A percentile compares a stretch with the other conserved stretches of the same genome.
Conservation (phyloP, 2,888 invertebrate genomes). For the Drosophila mayaguana region DNA sequence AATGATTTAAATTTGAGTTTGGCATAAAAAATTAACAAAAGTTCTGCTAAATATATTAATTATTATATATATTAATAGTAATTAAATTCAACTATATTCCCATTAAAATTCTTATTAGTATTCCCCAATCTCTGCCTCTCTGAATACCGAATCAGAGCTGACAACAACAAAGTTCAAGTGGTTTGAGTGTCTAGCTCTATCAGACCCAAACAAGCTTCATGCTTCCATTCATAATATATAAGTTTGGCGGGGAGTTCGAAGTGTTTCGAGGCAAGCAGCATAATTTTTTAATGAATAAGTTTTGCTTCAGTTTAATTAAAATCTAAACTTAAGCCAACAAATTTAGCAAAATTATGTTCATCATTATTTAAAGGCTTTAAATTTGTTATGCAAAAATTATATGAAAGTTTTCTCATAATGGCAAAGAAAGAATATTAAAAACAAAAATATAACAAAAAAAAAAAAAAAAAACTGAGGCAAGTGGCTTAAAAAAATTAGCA, state of each 20-base stretch:
- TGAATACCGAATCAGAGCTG: neutral
- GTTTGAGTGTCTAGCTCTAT: neutral
- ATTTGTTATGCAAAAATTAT: neutral
- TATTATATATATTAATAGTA: no score
- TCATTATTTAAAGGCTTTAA: neutral
- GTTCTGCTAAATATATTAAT: no score
- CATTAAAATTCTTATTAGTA: neutral
- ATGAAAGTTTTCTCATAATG: neutral
- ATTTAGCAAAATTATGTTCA: neutral
- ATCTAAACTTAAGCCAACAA: neutral
- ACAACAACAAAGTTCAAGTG: neutral
- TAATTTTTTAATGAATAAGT: slow-evolving; percentile 2
- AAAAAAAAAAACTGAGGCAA: neutral
- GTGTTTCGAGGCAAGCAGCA: neutral
- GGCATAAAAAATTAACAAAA: neutral
- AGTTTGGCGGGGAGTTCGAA: slow-evolving; percentile 3
- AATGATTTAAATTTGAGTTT: neutral
- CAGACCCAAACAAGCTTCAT: neutral
- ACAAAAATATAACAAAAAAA: neutral
- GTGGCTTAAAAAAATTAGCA: neutral
- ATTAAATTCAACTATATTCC: no score
- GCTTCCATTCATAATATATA: neutral
- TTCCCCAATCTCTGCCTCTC: neutral
- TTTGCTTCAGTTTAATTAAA: slow-evolving; percentile 1
- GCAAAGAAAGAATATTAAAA: neutral